Percentiles rank a stretch among this genome's conserved stretches.
Conservation (phyloP, 2,797 vertebrate genomes). For the Phrynocephalus forsythii region DNA sequence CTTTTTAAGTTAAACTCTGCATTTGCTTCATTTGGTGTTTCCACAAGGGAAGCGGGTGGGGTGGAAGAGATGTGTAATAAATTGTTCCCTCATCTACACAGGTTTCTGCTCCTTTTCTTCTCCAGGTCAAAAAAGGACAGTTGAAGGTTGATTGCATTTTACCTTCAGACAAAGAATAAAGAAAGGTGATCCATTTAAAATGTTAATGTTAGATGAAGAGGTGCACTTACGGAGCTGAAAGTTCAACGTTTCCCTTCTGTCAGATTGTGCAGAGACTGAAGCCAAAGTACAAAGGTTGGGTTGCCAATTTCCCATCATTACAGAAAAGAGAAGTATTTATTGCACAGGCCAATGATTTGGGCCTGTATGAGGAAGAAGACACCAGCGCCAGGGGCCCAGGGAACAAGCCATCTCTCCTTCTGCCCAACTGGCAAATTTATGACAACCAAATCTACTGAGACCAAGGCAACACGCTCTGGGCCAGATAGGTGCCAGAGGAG, state of each 20-base stretch:
- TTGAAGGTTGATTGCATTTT: background rate
- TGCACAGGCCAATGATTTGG: background rate
- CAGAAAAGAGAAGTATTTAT: slow-evolving; percentile 13
- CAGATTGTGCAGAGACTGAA: background rate
- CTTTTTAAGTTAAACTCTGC: background rate
- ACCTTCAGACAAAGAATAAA: background rate
- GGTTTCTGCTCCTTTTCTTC: background rate
- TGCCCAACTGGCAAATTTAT: no score
- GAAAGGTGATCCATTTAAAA: background rate
- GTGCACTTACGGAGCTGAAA: background rate
- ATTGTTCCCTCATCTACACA: background rate
- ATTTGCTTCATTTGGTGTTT: background rate
- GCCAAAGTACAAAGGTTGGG: background rate
- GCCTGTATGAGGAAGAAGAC: no score
- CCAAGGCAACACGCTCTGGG: no score
- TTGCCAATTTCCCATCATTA: background rate
- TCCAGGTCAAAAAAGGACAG: no score
- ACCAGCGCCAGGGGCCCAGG: no score
- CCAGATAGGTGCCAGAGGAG: no score
- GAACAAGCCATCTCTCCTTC: no score
- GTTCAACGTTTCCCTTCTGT: background rate
- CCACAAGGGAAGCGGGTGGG: background rate
- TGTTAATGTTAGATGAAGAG: background rate
- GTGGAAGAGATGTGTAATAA: background rate
- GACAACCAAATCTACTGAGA: no score